Conservation (phyloP, 35 echinoderm and acorn worm genomes). For the Ophiothrix spiculata region DNA sequence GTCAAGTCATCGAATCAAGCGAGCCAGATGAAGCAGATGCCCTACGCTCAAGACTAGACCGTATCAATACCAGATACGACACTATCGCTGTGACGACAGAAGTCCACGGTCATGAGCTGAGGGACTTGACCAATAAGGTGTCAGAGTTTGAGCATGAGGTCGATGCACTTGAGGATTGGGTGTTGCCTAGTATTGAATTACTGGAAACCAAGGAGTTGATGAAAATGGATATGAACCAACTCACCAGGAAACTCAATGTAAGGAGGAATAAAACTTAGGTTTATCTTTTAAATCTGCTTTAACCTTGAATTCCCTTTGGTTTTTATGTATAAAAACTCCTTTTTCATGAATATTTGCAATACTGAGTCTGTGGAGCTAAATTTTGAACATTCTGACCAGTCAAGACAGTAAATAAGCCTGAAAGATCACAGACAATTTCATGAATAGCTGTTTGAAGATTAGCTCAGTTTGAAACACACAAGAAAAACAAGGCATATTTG, state of each 20-base stretch:
- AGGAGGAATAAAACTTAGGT: constrained; percentile 5
- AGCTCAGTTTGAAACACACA: no score
- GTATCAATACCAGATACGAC: constrained; percentile 61
- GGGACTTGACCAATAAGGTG: constrained; percentile 53
- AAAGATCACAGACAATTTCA: no score
- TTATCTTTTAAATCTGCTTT: not conserved
- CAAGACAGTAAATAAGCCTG: no score
- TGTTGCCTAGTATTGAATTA: constrained; percentile 68
- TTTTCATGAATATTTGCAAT: no score
- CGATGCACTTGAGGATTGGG: constrained; percentile 92
- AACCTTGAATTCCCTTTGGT: no score
- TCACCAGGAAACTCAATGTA: constrained; percentile 83
- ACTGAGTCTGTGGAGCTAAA: no score
- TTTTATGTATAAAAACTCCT: no score
- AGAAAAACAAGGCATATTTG: no score
- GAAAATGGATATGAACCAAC: constrained; percentile 78
- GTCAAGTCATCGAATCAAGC: constrained; percentile 42
- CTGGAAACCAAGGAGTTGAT: constrained; percentile 74
- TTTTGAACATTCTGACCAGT: no score
- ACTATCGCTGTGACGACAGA: constrained; percentile 43
- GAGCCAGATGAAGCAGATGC: constrained; percentile 65
- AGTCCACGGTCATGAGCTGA: constrained; percentile 67
- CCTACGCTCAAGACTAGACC: constrained; percentile 69
- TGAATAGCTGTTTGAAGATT: no score
- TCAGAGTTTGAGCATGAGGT: constrained; percentile 83